Percentiles rank a stretch among this genome's conserved stretches.
Evolutionary conservation across 2,113 vertebrate species (phyloP).

Genomic region (Saguinus midas): DNA sequence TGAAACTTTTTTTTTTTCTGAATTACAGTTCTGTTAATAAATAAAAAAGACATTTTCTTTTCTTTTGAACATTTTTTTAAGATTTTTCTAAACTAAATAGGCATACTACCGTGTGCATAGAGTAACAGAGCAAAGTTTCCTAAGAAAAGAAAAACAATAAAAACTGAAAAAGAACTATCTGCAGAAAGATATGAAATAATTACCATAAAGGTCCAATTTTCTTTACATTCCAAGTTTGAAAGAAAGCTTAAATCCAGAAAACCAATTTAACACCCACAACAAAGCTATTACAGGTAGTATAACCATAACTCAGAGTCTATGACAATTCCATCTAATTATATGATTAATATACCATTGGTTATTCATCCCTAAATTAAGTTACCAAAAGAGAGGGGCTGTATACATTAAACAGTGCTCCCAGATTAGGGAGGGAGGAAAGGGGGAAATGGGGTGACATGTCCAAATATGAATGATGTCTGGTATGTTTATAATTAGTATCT

Average conservation of each 20-base stretch:
- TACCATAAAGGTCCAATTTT: not conserved
- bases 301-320: not conserved
- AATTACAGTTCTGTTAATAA: not conserved
- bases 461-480: not conserved
- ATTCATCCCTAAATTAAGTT: not conserved
- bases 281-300: not conserved
- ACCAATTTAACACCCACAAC: not conserved
- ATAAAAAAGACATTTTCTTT: not conserved
- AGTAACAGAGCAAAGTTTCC: not conserved
- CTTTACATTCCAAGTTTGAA: not conserved
- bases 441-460: accelerated
- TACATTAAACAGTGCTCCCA: not conserved
- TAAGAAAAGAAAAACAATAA: not conserved
- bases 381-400: not conserved
- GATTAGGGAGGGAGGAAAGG: too few relatives aligned
- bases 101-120: not conserved
- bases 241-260: not conserved
- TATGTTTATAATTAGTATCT: not conserved
- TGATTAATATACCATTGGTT: not conserved
- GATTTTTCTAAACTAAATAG: not conserved
- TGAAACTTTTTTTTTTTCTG: not conserved
- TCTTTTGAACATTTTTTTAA: not conserved
- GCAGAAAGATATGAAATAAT: not conserved
- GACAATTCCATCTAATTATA: not conserved
- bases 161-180: not conserved